These are phyloP conservation scores for Heliconius cydno DNA, from an alignment of 2,888 invertebrate species.

Conservation along the genomic window DNA sequence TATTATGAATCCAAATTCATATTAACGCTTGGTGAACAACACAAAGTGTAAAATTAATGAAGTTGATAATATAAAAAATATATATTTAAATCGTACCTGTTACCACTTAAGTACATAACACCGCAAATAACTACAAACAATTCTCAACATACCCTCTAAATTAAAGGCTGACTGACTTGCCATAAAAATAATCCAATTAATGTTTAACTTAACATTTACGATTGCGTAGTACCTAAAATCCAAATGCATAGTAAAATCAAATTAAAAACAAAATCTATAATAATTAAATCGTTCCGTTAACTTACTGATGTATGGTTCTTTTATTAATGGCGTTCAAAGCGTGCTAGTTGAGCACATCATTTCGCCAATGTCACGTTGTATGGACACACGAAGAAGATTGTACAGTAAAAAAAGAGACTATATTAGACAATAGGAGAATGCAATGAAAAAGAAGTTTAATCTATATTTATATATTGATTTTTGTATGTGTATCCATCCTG, in stretches of 20 bases:
- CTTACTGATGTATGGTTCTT: background rate
- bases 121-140: background rate
- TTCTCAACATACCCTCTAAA: background rate
- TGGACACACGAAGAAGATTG: too few species aligned
- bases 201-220: conserved; percentile 29
- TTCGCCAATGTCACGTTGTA: too few species aligned
- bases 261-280: conserved; percentile 26
- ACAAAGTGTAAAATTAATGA: too few species aligned
- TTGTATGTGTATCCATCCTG: conserved; percentile 27
- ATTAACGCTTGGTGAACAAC: too few species aligned
- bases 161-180: background rate
- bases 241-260: background rate
- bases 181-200: conserved; percentile 32
- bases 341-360: too few species aligned
- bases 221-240: background rate
- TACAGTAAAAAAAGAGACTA: too few species aligned
- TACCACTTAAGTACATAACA: too few species aligned
- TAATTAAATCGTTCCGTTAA: background rate
- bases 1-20: too few species aligned
- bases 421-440: too few species aligned
- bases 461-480: conserved; percentile 24
- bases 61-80: too few species aligned
- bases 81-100: too few species aligned
- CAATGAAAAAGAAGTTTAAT: background rate
- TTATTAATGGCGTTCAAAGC: too few species aligned